A percentile compares a stretch with the other conserved stretches of the same genome.
Conservation (phyloP, 1,140 invertebrate species). For the Drosophila tristis region DNA sequence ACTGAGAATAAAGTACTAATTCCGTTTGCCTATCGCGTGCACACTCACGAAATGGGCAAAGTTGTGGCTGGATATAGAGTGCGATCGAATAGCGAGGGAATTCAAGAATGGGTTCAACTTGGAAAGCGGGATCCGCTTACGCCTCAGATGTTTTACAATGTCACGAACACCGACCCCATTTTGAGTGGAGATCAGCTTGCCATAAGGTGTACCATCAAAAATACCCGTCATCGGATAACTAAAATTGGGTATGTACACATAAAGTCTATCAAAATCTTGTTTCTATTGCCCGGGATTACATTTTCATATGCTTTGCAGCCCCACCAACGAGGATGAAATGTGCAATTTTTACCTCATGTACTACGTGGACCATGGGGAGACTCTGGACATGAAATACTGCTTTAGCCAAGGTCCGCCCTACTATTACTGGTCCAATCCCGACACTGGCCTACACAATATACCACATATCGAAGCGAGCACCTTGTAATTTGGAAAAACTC, state of each 20-base stretch:
- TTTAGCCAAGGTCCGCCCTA: conserved; percentile 92
- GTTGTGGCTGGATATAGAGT: conserved; percentile 95
- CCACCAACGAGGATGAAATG: conserved; percentile 98
- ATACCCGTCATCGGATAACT: conserved; percentile 87
- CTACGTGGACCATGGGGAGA: conserved; percentile 93
- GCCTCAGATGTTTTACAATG: conserved; percentile 98
- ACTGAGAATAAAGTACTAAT: conserved; percentile 93
- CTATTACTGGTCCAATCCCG: conserved; percentile 90
- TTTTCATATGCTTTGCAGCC: conserved; percentile 84
- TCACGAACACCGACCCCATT: conserved; percentile 87
- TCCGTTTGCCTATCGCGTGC: conserved; percentile 97
- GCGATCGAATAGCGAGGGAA: conserved; percentile 85
- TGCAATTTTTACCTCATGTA: conserved; percentile 99
- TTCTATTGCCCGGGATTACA: neutral
- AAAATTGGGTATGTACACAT: conserved; percentile 89
- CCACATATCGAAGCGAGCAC: conserved; percentile 89
- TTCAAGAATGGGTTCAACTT: conserved; percentile 91
- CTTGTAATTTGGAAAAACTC: conserved; percentile 74
- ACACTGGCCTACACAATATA: conserved; percentile 90
- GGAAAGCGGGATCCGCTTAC: conserved; percentile 96
- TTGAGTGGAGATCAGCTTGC: conserved; percentile 90
- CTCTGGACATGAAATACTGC: conserved; percentile 93
- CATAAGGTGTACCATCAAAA: conserved; percentile 96
- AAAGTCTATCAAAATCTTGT: neutral
- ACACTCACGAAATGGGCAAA: conserved; percentile 94